Evolutionary conservation across 2,797 vertebrate species (phyloP).

Genomic region (Phrynocephalus forsythii): DNA sequence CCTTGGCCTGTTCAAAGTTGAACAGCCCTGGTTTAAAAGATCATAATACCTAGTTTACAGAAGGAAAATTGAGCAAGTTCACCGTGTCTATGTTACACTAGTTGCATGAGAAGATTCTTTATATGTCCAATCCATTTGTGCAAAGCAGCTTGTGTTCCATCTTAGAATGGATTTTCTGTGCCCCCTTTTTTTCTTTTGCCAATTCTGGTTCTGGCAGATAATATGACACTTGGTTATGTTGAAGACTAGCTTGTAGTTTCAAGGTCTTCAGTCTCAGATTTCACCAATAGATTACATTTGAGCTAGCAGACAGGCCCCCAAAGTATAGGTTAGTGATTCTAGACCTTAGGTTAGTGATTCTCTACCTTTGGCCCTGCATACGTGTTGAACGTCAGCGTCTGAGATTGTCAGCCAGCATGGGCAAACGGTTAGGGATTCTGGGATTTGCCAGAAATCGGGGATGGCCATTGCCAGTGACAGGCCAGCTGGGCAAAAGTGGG

Average conservation of each 20-base stretch:
- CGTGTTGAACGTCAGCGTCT: background rate
- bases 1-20: no score
- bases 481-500: no score
- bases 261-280: background rate
- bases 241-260: background rate
- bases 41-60: background rate
- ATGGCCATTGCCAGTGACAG: background rate
- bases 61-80: background rate
- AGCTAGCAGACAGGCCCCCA: background rate
- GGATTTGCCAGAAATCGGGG: no score
- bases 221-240: background rate
- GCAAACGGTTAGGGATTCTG: no score
- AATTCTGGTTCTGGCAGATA: no score
- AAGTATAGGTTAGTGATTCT: background rate
- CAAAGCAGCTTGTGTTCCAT: no score
- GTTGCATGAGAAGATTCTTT: background rate
- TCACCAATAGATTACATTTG: background rate
- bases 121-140: background rate
- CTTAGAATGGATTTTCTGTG: background rate
- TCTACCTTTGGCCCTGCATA: no score
- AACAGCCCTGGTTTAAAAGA: background rate
- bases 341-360: background rate
- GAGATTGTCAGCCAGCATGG: background rate
- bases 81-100: background rate
- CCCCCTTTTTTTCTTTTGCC: background rate